These are phyloP conservation scores for Ditula angustiorana DNA, from an alignment of 2,888 invertebrate genomes.

Conservation along the genomic window DNA sequence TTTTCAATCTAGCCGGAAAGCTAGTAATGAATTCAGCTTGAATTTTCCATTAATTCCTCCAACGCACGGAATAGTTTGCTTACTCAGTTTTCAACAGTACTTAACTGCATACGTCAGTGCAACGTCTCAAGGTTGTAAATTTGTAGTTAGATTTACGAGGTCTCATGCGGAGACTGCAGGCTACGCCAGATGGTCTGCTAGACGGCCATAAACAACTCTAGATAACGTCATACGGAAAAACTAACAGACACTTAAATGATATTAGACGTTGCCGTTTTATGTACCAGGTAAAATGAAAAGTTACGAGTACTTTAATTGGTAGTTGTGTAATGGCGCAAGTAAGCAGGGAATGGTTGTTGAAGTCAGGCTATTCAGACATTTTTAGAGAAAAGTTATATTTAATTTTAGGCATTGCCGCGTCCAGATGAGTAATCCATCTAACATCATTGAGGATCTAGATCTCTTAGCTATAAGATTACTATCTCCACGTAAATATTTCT, in stretches of 20 bases:
- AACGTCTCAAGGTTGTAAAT: constrained; percentile 54
- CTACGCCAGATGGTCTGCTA: constrained; percentile 56
- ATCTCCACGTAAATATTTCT: too few relatives aligned
- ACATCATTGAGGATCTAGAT: too few relatives aligned
- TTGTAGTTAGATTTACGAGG: constrained; percentile 61
- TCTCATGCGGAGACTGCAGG: constrained; percentile 55
- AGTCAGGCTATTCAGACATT: too few relatives aligned
- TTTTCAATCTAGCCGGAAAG: constrained; percentile 6
- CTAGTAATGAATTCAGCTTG: not conserved
- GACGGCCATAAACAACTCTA: constrained; percentile 42
- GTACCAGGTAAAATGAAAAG: not conserved
- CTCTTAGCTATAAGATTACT: too few relatives aligned
- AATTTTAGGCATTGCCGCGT: not conserved
- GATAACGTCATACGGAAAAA: constrained; percentile 39
- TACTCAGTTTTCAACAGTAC: constrained; percentile 39
- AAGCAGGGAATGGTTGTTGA: not conserved
- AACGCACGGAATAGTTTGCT: constrained; percentile 26
- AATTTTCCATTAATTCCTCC: constrained; percentile 28
- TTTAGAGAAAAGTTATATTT: too few relatives aligned
- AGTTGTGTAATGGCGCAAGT: not conserved
- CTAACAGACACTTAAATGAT: constrained; percentile 19
- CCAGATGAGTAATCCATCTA: too few relatives aligned
- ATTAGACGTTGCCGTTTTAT: constrained; percentile 19
- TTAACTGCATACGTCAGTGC: constrained; percentile 40
- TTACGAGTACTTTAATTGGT: not conserved